These are phyloP conservation scores for Drosophila yooni DNA, from an alignment of 2,888 invertebrate genomes.

Conservation along the genomic window DNA sequence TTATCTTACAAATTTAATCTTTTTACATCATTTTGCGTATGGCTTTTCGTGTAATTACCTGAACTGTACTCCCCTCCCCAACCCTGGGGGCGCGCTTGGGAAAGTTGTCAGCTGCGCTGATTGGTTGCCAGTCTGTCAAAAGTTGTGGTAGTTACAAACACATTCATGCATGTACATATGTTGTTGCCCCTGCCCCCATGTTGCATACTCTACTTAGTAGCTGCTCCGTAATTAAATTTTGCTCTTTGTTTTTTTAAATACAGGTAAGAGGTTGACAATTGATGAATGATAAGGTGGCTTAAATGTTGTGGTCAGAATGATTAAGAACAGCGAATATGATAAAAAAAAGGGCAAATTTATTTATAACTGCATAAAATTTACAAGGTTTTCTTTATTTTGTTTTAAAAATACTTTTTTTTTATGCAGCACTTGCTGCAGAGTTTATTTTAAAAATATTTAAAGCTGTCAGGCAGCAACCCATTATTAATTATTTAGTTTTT, in stretches of 20 bases:
- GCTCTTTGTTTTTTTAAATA: constrained; percentile 45
- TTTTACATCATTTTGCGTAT: constrained; percentile 76
- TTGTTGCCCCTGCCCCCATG: neutral
- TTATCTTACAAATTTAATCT: constrained; percentile 80
- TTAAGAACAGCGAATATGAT: neutral
- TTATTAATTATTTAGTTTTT: neutral
- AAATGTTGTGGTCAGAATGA: neutral
- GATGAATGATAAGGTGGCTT: constrained; percentile 4
- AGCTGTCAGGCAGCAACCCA: neutral
- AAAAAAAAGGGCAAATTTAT: neutral
- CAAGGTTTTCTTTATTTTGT: neutral
- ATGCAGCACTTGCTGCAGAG: neutral
- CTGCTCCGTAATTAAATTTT: constrained; percentile 25
- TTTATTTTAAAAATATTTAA: neutral
- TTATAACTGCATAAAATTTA: neutral
- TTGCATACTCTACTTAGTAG: neutral
- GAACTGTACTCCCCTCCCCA: constrained; percentile 27
- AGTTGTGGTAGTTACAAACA: constrained; percentile 34
- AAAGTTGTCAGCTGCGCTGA: constrained; percentile 61
- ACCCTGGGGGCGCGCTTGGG: constrained; percentile 41
- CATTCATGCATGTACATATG: constrained; percentile 18
- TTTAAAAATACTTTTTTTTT: neutral
- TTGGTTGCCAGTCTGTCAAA: constrained; percentile 46
- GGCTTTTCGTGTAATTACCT: constrained; percentile 78
- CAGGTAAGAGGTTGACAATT: constrained; percentile 60